Base-by-base conservation (phyloP, 2,113 vertebrate genomes). In the Miniopterus natalensis region DNA sequence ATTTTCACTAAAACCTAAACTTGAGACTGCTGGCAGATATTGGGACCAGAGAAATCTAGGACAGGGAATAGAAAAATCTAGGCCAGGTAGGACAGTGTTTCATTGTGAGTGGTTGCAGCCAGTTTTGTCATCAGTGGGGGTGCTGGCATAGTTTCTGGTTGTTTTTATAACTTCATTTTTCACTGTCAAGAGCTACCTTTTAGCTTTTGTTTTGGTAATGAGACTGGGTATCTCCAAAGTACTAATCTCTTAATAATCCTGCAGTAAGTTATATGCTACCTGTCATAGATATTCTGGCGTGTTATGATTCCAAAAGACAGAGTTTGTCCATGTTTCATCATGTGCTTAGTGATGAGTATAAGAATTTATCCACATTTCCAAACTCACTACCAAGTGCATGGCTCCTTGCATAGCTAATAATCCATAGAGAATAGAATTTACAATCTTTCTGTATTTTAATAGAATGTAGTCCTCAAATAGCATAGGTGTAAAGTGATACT, bases 1-100 rank as follows among this genome's bases (percentile, higher is more conserved):
- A 74, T 92, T 96, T 94, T 93, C 42, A 59, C n/a, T 88, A 84
- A 79, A 90, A 63, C 20, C 66, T 86, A 42, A 84, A 63, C 94
- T 68, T 84, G 90, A 94, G 55, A 65, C 4, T 85, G 13, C 6
- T 93, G 25, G 17, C 8, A 92, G 21, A 47, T 94, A 66, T 7
- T 81, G 55, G 49, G 70, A 83, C 27, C 27, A 93, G 59, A 80
- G 53, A 92, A 51, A 51, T 81, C 51, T 59, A 36, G 88, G 18
- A 13, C 40, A 80, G 40, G 1, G 25, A 83, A 17, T 36, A 93
- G 59, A 80, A 47, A 90, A 51, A 57, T 81, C 45, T 59, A 36
- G 85, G 23, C 20, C n/a, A 80, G 40, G 0, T 61, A 73, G 61
- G 20, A 77, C 1, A 5, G 90, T 71, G 8, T 95, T 84, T 92